Evolutionary conservation across 2,888 invertebrate genomes (phyloP).

Genomic region (Phanerotoma sp.): DNA sequence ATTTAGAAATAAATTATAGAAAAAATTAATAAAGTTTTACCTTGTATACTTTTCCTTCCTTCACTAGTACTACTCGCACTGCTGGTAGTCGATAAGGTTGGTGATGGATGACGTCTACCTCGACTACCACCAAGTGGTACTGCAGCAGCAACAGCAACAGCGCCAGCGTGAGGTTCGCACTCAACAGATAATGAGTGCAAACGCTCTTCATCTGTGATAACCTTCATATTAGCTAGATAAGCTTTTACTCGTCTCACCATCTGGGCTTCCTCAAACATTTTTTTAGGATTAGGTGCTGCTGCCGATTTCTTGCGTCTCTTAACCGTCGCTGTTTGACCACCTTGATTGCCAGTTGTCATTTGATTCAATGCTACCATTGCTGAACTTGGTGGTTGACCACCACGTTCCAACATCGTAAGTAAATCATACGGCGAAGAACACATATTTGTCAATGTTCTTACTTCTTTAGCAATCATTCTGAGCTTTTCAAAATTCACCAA

Average conservation of each 20-base stretch:
- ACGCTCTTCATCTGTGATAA: slow-evolving; percentile 88
- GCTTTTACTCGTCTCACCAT: slow-evolving; percentile 97
- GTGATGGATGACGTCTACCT: slow-evolving; percentile 85
- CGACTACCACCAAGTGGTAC: slow-evolving; percentile 65
- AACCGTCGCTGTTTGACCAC: slow-evolving; percentile 75
- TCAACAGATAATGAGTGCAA: slow-evolving; percentile 86
- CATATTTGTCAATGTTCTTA: slow-evolving; percentile 87
- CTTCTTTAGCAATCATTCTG: slow-evolving; percentile 97
- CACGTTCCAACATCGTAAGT: slow-evolving; percentile 79
- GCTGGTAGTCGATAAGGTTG: slow-evolving; percentile 89
- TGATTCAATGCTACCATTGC: slow-evolving; percentile 89
- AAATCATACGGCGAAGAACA: slow-evolving; percentile 92
- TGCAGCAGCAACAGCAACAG: slow-evolving; percentile 55
- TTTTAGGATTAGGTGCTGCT: slow-evolving; percentile 92
- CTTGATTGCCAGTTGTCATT: slow-evolving; percentile 71
- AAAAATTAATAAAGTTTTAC: slow-evolving; percentile 27
- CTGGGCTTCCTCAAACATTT: slow-evolving; percentile 99
- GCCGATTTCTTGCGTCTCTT: slow-evolving; percentile 87
- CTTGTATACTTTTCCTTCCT: slow-evolving; percentile 61
- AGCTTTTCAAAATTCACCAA: slow-evolving; percentile 97
- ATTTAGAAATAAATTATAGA: too few relatives aligned
- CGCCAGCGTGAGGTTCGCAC: slow-evolving; percentile 70
- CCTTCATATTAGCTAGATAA: slow-evolving; percentile 89
- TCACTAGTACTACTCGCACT: slow-evolving; percentile 88
- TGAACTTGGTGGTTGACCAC: slow-evolving; percentile 83